Percentiles rank a stretch among this genome's conserved stretches.
Conservation (phyloP, 2,113 vertebrate genomes). For the Poeciliopsis retropinna region DNA sequence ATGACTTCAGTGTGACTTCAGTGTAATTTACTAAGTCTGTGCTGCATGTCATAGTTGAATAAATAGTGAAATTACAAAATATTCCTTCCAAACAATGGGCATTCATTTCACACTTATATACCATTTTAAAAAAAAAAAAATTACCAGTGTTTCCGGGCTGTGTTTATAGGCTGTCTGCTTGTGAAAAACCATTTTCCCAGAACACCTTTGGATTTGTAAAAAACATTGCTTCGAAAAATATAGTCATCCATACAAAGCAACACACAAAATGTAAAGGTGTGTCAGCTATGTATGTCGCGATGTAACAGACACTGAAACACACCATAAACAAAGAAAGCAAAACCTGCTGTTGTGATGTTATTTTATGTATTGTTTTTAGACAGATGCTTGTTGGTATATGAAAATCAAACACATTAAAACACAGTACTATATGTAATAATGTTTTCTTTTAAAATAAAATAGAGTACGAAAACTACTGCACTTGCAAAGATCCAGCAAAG, state of each 20-base stretch:
- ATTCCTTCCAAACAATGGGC: neutral
- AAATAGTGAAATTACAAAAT: neutral
- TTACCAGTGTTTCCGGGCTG: too few relatives aligned
- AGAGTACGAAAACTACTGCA: too few relatives aligned
- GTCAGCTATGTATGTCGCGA: neutral
- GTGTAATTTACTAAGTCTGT: neutral
- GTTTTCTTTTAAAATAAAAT: neutral
- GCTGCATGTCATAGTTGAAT: conserved; percentile 7
- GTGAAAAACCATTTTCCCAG: too few relatives aligned
- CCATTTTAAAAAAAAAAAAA: too few relatives aligned
- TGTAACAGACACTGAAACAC: neutral
- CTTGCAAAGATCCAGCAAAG: too few relatives aligned
- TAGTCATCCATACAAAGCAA: neutral
- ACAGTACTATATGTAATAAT: neutral
- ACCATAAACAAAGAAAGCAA: neutral
- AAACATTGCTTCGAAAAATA: neutral
- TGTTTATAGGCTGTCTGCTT: neutral
- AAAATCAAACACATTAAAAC: too few relatives aligned
- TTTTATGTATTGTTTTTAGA: too few relatives aligned
- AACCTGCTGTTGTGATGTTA: neutral
- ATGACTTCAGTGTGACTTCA: neutral
- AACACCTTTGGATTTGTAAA: too few relatives aligned
- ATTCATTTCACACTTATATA: neutral
- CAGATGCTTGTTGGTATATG: too few relatives aligned
- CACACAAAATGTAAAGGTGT: neutral